These are phyloP conservation scores for Microtus pennsylvanicus DNA, from an alignment of 2,113 vertebrate genomes.

Conservation along the genomic window DNA sequence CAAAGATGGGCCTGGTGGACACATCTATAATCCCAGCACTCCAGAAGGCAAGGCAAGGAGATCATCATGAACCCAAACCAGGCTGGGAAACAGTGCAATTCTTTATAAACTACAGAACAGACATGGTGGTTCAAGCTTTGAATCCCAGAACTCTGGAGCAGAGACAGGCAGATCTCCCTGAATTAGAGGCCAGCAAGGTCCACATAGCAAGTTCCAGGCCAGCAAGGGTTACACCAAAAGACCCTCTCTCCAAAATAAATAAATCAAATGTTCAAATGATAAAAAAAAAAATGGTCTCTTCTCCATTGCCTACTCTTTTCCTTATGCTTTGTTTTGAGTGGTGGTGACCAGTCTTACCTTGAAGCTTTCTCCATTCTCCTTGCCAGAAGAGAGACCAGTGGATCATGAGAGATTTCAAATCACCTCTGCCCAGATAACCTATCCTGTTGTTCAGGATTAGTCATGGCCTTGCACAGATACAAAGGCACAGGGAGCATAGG, in stretches of 20 bases:
- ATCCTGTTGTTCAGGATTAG: background rate
- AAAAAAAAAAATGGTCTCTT: no score
- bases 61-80: background rate
- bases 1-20: background rate
- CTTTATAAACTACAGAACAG: background rate
- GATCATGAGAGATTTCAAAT: background rate
- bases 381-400: background rate
- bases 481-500: accelerated
- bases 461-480: background rate
- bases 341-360: background rate
- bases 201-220: no score
- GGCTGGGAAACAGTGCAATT: background rate
- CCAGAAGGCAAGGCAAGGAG: background rate
- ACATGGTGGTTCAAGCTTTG: background rate
- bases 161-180: background rate
- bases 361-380: background rate
- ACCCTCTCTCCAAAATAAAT: background rate
- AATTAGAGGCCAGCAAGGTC: background rate
- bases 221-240: background rate
- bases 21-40: background rate
- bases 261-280: background rate
- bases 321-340: background rate
- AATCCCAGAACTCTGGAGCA: background rate
- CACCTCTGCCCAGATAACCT: background rate
- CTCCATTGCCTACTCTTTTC: background rate